phyloP scores from a whole-genome alignment of 2,113 vertebrate species.

The Neoarius graeffei region DNA sequence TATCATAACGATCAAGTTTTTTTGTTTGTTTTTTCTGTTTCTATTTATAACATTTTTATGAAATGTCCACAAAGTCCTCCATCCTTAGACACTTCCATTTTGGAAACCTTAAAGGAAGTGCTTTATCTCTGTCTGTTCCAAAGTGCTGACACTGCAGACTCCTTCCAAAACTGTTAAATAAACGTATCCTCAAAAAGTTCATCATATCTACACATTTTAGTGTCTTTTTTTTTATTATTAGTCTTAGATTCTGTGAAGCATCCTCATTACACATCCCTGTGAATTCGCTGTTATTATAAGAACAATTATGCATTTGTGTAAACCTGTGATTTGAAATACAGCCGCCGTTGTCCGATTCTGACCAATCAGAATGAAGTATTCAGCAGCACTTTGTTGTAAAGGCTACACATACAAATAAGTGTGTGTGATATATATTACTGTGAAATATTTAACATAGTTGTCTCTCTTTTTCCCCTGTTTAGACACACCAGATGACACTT shows the following conservation, averaged over 20 bases:
- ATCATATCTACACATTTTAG: not conserved
- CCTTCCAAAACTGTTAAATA: not conserved
- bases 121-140: not conserved
- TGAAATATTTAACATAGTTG: not conserved
- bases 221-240: not conserved
- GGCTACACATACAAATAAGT: not conserved
- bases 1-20: not conserved
- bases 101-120: not conserved
- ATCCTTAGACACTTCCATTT: not conserved
- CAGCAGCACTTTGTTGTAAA: not conserved
- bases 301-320: not conserved
- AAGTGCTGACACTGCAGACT: not conserved
- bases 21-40: not conserved
- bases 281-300: not conserved
- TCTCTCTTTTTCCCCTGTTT: constrained; percentile 46
- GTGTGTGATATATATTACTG: too few species aligned
- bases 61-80: not conserved
- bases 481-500: constrained; percentile 63
- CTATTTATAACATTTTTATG: too few species aligned
- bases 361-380: not conserved
- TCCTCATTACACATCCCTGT: not conserved
- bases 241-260: not conserved
- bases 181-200: too few species aligned
- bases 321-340: not conserved
- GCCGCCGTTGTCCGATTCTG: not conserved